Conservation (phyloP, 2,113 vertebrate species). For the Lipophrys pholis region DNA sequence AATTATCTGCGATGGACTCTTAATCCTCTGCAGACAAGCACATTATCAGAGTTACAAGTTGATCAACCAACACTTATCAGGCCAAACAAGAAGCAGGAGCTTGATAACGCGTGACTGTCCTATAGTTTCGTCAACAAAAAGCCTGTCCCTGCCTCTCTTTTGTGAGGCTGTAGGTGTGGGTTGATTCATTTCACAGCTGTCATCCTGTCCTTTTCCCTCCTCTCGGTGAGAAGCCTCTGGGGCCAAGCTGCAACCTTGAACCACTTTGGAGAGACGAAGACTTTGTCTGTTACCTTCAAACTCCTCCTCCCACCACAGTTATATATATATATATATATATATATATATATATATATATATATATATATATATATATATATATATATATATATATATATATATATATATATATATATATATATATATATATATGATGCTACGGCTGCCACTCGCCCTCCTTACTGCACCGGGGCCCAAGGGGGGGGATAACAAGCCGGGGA, state of each 20-base stretch:
- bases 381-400: conserved; percentile 26
- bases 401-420: conserved; percentile 18
- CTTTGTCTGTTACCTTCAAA: conserved; percentile 75
- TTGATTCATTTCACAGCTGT: conserved; percentile 64
- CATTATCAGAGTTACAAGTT: background rate
- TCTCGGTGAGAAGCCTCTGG: conserved; percentile 42
- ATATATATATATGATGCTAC: conserved; percentile 45
- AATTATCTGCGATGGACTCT: background rate
- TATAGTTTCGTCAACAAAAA: conserved; percentile 16
- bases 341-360: conserved; percentile 26
- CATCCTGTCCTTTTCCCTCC: conserved; percentile 57
- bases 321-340: conserved; percentile 42
- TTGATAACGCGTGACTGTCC: background rate
- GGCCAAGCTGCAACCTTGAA: conserved; percentile 71
- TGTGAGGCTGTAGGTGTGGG: conserved; percentile 32
- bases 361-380: conserved; percentile 18
- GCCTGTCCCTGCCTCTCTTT: conserved; percentile 6
- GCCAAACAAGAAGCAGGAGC: background rate
- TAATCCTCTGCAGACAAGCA: no score
- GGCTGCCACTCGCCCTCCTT: conserved; percentile 53
- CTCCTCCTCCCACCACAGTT: conserved; percentile 42
- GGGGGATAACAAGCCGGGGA: conserved; percentile 55
- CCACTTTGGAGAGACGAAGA: conserved; percentile 66
- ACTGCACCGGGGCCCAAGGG: conserved; percentile 44
- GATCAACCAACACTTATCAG: background rate